phyloP scores from a whole-genome alignment of 2,113 vertebrate species.

The Thryonomys swinderianus region DNA sequence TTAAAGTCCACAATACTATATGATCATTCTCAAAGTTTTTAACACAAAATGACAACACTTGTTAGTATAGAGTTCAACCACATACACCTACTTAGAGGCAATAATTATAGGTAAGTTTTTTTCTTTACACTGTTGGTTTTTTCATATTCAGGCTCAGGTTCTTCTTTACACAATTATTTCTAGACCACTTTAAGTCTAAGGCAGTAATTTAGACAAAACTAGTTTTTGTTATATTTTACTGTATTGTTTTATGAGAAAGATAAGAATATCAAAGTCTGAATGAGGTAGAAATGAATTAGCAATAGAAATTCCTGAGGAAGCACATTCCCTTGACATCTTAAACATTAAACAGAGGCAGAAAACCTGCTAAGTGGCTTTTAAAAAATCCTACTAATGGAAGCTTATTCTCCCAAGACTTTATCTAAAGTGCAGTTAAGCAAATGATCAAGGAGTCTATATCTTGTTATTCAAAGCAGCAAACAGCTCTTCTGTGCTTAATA shows the following conservation, averaged over 20 bases:
- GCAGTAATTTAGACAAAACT: neutral
- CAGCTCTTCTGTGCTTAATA: conserved; percentile 66
- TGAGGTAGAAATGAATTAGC: neutral
- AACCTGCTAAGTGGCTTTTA: conserved; percentile 43
- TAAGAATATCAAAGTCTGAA: neutral
- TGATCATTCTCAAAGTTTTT: neutral
- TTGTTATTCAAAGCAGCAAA: conserved; percentile 59
- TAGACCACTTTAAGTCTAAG: neutral
- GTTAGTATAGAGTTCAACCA: neutral
- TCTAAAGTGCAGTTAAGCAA: conserved; percentile 61
- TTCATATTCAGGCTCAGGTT: neutral
- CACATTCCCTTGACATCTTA: conserved; percentile 37
- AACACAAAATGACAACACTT: neutral
- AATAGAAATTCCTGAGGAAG: neutral
- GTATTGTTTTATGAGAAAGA: neutral
- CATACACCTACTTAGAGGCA: neutral
- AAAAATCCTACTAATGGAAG: conserved; percentile 52
- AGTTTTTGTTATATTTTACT: neutral
- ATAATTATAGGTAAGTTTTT: neutral
- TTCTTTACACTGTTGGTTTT: neutral
- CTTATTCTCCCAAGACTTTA: conserved; percentile 59
- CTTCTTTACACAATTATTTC: neutral
- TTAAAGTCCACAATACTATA: neutral
- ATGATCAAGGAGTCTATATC: conserved; percentile 46
- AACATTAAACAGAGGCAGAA: neutral